Evolutionary conservation across 2,888 invertebrate genomes (phyloP), one percentile per base, ranked within the genome.

Genomic region (Polietes domitor): DNA sequence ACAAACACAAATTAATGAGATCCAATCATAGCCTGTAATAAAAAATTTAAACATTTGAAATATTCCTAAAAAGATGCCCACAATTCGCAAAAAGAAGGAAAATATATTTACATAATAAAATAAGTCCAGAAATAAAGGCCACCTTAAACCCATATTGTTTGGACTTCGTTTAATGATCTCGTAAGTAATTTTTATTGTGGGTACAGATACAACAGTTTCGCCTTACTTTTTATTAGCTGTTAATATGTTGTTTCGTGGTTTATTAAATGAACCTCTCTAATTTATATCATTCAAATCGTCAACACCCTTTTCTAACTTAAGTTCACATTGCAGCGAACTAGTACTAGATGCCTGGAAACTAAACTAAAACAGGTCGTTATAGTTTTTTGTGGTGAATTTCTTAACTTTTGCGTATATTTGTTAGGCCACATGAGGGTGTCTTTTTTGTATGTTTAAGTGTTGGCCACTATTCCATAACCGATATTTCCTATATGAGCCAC

Each of bases 401-500:
- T 58, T 58, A 41, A 70, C 43, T 71, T 58, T 71, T 53, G 32
- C 37, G 37, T 50, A 71, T 58, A 43, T 70, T 28, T 74, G n/a
- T 74, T 74, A 72, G 77, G 71, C 58, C 71, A 77, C 61, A 61
- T 50, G 77, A 77, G 77, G 71, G 71, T 77, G 77, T 71, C 68
- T 77, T 68, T 37, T 68, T 21, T 68, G 58, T 43, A 26, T 61
- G 28, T 77, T 24, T 71, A 73, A 73, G 65, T 65, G 65, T 65
- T 68, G 21, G 12, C 37, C 21, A 5, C 19, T 21, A 68, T 41
- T 43, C 68, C 43, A 68, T 24, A 68, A 68, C 58, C 73, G 37
- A 58, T 58, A 61, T 43, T 58, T 73, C 41, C 58, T 73, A 73
- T 73, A 58, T 73, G 58, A 50, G 41, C 41, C 19, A n/a, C 24